Evolutionary conservation across 2,113 vertebrate species (phyloP).

Genomic region (Sarotherodon lohbergeri): DNA sequence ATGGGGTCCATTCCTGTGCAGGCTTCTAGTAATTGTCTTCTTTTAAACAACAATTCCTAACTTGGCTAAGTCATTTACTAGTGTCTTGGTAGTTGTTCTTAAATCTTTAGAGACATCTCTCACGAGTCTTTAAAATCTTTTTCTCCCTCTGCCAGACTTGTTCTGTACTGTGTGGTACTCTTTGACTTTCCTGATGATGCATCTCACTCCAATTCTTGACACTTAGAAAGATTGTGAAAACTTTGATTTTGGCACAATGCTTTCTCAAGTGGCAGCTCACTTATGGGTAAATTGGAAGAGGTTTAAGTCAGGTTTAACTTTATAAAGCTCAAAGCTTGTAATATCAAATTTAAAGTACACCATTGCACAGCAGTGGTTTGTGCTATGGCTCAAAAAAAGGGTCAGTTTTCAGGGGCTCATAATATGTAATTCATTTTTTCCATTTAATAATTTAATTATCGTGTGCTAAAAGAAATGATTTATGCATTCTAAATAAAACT

Average conservation of each 20-base stretch:
- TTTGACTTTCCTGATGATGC: not conserved
- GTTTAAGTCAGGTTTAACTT: not conserved
- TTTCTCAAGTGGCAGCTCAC: not conserved
- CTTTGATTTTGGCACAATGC: not conserved
- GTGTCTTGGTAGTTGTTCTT: not conserved
- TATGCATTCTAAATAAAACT: not conserved
- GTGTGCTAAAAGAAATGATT: not conserved
- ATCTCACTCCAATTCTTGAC: not conserved
- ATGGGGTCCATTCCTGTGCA: not conserved
- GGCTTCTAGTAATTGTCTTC: not conserved
- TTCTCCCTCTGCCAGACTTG: not conserved
- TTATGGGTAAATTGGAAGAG: not conserved
- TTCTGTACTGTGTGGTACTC: not conserved
- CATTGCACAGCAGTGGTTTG: not conserved
- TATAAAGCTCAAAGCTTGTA: not conserved
- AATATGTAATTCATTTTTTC: not conserved
- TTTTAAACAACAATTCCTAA: not conserved
- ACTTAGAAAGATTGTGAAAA: not conserved
- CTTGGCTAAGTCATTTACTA: not conserved
- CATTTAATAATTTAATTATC: not conserved
- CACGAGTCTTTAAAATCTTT: not conserved
- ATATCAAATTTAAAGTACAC: not conserved
- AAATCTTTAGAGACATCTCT: not conserved
- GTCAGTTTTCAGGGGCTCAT: not conserved
- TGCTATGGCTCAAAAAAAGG: not conserved